A percentile compares a stretch with the other conserved stretches of the same genome.
These are phyloP conservation scores for Ophion obscuratus DNA, from an alignment of 2,888 invertebrate species.

Conservation along the genomic window DNA sequence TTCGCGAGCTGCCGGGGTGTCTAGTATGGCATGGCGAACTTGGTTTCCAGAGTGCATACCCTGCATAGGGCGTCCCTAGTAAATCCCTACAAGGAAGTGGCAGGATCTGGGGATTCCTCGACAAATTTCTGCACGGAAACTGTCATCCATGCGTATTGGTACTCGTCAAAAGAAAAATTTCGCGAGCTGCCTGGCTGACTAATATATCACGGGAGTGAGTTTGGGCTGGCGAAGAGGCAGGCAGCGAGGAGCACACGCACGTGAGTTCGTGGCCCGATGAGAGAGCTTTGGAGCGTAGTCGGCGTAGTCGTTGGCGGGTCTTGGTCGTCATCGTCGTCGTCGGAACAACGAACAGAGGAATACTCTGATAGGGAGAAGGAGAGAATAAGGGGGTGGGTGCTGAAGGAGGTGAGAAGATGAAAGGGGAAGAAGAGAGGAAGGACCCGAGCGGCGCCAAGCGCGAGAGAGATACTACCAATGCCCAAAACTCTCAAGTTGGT, in stretches of 20 bases:
- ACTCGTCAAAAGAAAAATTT: conserved; percentile 45
- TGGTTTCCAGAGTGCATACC: no score
- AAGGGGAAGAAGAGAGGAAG: conserved; percentile 45
- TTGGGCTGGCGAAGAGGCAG: conserved; percentile 32
- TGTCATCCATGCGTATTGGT: not conserved
- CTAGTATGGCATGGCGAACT: conserved; percentile 24
- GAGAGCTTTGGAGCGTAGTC: conserved; percentile 49
- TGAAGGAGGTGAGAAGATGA: conserved; percentile 37
- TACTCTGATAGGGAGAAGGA: conserved; percentile 34
- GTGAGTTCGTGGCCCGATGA: conserved; percentile 46
- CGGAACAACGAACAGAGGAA: conserved; percentile 24
- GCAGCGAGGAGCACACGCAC: conserved; percentile 38
- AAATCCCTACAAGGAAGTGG: no score
- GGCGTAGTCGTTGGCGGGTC: conserved; percentile 58
- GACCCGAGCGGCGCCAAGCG: conserved; percentile 70
- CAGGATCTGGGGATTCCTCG: no score
- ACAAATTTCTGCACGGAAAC: not conserved
- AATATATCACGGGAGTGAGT: conserved; percentile 47
- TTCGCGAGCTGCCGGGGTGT: conserved; percentile 28
- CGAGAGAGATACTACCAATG: conserved; percentile 80
- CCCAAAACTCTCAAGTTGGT: conserved; percentile 83
- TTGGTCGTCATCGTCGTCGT: conserved; percentile 32
- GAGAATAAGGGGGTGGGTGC: conserved; percentile 56
- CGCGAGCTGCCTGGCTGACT: conserved; percentile 35
- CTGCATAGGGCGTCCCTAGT: no score